phyloP scores from a whole-genome alignment of 2,797 vertebrate species.

The Morus bassanus region DNA sequence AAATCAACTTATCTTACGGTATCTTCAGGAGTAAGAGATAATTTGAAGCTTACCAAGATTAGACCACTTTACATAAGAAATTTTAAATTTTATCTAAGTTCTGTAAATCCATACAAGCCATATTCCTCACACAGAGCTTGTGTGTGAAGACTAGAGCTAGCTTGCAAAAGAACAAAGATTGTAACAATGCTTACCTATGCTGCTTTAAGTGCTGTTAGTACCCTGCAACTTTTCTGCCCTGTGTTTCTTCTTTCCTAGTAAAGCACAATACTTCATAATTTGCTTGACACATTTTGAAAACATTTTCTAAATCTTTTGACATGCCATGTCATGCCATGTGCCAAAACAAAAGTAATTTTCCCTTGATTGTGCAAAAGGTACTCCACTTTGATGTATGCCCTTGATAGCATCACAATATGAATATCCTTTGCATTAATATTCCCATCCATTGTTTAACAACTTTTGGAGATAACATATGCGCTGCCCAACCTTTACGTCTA shows the following conservation, averaged over 20 bases:
- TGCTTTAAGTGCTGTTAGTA: neutral
- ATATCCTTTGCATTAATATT: neutral
- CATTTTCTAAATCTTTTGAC: neutral
- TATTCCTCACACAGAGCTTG: neutral
- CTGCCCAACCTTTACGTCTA: neutral
- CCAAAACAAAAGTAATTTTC: neutral
- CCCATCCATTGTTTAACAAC: neutral
- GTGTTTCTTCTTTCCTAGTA: neutral
- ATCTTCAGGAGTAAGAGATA: neutral
- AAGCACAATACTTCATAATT: neutral
- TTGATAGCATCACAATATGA: neutral
- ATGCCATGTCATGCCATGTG: neutral
- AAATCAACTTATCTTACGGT: neutral
- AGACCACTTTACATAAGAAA: neutral
- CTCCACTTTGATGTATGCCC: neutral
- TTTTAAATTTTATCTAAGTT: neutral
- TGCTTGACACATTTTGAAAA: neutral
- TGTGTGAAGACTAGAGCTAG: neutral
- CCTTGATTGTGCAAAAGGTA: neutral
- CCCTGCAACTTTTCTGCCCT: neutral
- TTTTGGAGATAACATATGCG: conserved; percentile 19
- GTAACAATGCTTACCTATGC: neutral
- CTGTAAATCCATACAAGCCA: neutral
- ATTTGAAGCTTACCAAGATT: neutral
- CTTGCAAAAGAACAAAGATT: neutral